phyloP scores from a whole-genome alignment of 1,140 invertebrate genomes.

The Heliconius melpomene region DNA sequence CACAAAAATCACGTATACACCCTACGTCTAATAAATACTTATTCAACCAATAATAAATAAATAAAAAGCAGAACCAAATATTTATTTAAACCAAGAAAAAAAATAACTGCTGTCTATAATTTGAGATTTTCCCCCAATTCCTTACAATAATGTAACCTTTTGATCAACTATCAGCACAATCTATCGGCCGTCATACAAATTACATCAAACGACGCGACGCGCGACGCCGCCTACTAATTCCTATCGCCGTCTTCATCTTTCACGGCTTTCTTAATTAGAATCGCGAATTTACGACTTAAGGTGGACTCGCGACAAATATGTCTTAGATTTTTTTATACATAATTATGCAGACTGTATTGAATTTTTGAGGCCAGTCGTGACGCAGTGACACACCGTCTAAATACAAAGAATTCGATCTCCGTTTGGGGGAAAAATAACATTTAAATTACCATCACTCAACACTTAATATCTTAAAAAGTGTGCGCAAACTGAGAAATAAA shows the following conservation, averaged over 20 bases:
- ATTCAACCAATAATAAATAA: too few species aligned
- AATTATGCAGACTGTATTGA: background rate
- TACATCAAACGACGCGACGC: slow-evolving; percentile 18
- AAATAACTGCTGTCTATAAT: background rate
- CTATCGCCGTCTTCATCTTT: slow-evolving; percentile 61
- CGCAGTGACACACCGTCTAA: too few species aligned
- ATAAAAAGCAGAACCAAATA: too few species aligned
- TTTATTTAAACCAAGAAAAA: background rate
- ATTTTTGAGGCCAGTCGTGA: too few species aligned
- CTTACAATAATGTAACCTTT: background rate
- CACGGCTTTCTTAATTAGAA: slow-evolving; percentile 62
- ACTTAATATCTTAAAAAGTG: too few species aligned
- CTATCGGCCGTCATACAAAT: slow-evolving; percentile 32
- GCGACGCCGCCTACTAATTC: slow-evolving; percentile 45
- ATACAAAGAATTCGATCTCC: too few species aligned
- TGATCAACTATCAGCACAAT: slow-evolving; percentile 19
- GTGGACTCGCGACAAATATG: slow-evolving; percentile 32
- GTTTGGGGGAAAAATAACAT: too few species aligned
- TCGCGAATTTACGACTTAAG: slow-evolving; percentile 43
- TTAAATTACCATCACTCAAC: too few species aligned
- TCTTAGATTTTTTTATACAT: background rate
- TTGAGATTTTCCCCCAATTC: background rate
- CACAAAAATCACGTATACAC: too few species aligned
- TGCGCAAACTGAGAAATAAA: too few species aligned
- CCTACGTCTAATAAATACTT: too few species aligned